phyloP scores from a whole-genome alignment of 2,113 vertebrate genomes.

The Galeopterus variegatus region DNA sequence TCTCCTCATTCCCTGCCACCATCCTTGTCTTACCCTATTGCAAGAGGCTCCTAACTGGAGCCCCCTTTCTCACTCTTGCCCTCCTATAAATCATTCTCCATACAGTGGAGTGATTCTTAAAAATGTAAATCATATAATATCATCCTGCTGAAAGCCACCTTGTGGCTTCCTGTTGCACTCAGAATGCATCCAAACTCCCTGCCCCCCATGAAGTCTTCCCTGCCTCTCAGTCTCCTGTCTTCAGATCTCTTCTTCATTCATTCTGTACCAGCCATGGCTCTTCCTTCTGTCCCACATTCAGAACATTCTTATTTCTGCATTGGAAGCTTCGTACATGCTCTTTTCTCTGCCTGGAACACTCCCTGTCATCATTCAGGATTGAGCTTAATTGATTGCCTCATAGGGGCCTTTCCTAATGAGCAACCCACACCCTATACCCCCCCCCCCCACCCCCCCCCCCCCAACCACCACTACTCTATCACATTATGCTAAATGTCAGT shows the following conservation, averaged over 20 bases:
- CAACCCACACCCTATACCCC: not conserved
- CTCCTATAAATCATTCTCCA: not conserved
- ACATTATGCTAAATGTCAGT: not conserved
- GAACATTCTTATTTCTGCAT: not conserved
- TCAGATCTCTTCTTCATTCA: not conserved
- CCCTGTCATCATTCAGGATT: not conserved
- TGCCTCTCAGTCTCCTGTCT: not conserved
- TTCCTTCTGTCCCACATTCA: not conserved
- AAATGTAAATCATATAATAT: not conserved
- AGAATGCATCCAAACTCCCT: not conserved
- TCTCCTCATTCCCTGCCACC: not conserved
- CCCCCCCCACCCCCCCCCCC: too few species aligned
- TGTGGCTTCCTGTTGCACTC: not conserved
- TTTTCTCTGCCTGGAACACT: not conserved
- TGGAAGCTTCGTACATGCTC: not conserved
- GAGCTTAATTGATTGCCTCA: not conserved
- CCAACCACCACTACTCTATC: not conserved
- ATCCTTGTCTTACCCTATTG: not conserved
- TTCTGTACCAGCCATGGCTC: not conserved
- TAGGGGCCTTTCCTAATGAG: not conserved
- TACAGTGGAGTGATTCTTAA: not conserved
- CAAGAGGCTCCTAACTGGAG: not conserved
- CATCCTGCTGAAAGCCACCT: not conserved
- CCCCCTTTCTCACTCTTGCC: not conserved
- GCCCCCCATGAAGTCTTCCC: not conserved